These are phyloP conservation scores for Zapornia atra DNA, from an alignment of 2,113 vertebrate genomes.

Conservation along the genomic window DNA sequence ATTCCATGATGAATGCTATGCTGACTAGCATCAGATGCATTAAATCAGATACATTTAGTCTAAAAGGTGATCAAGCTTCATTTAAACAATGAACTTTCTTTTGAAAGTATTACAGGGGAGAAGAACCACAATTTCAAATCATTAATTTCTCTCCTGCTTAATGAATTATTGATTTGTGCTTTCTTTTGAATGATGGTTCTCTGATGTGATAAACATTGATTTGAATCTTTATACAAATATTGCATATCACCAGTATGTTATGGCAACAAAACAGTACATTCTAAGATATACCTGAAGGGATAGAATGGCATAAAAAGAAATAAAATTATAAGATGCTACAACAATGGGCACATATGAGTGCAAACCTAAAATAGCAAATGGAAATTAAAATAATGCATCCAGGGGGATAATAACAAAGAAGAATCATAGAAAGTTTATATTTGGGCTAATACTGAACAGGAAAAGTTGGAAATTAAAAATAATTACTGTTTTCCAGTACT, in stretches of 20 bases:
- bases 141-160: constrained; percentile 3
- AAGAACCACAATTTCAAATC: neutral
- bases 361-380: neutral
- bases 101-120: neutral
- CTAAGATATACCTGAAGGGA: neutral
- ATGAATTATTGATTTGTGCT: constrained; percentile 54
- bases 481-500: neutral
- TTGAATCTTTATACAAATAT: constrained; percentile 22
- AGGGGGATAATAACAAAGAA: neutral
- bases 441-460: neutral
- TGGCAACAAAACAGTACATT: neutral
- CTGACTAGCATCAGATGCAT: neutral
- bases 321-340: neutral
- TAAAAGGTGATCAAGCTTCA: constrained; percentile 1
- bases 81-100: neutral
- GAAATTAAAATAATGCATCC: neutral
- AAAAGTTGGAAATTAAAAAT: neutral
- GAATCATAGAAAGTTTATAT: neutral
- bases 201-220: constrained; percentile 35
- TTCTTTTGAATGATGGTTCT: constrained; percentile 17
- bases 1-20: neutral
- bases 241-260: neutral
- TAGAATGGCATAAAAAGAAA: neutral
- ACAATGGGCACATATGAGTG: neutral
- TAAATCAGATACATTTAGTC: neutral